phyloP scores from a whole-genome alignment of 1,140 invertebrate species.

The Zaprionus taronus region DNA sequence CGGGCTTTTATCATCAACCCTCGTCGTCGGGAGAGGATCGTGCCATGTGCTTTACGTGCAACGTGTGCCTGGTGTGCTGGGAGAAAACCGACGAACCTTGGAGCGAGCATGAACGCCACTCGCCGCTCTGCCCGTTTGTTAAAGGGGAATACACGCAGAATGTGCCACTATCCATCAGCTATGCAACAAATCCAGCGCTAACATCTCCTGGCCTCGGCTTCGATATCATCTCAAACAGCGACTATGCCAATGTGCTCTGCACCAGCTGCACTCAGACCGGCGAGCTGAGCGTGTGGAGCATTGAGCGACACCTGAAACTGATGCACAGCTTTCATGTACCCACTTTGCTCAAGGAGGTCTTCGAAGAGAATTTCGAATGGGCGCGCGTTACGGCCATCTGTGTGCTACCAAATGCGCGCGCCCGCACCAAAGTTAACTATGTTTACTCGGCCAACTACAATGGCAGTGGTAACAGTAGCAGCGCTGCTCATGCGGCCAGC shows the following conservation, averaged over 20 bases:
- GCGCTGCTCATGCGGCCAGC: conserved; percentile 31
- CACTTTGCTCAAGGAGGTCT: conserved; percentile 73
- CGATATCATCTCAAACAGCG: conserved; percentile 86
- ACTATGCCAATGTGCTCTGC: conserved; percentile 89
- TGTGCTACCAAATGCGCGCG: conserved; percentile 75
- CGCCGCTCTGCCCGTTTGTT: conserved; percentile 95
- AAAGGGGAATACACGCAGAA: conserved; percentile 98
- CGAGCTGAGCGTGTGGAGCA: conserved; percentile 89
- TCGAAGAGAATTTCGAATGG: conserved; percentile 76
- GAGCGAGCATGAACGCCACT: conserved; percentile 97
- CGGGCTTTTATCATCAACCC: conserved; percentile 97
- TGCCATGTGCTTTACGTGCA: conserved; percentile 97
- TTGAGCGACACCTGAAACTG: conserved; percentile 88
- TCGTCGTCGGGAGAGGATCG: conserved; percentile 94
- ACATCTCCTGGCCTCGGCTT: conserved; percentile 85
- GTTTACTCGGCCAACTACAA: conserved; percentile 66
- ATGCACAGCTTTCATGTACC: conserved; percentile 77
- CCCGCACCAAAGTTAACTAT: conserved; percentile 72
- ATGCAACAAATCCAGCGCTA: conserved; percentile 93
- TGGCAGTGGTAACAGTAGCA: conserved; percentile 36
- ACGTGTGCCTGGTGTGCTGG: conserved; percentile 97
- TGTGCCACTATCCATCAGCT: conserved; percentile 95
- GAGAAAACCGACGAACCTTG: conserved; percentile 98
- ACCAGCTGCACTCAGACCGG: conserved; percentile 86
- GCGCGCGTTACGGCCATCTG: conserved; percentile 76